phyloP scores from a whole-genome alignment of 1,140 invertebrate species.

The Monochamus saltuarius region DNA sequence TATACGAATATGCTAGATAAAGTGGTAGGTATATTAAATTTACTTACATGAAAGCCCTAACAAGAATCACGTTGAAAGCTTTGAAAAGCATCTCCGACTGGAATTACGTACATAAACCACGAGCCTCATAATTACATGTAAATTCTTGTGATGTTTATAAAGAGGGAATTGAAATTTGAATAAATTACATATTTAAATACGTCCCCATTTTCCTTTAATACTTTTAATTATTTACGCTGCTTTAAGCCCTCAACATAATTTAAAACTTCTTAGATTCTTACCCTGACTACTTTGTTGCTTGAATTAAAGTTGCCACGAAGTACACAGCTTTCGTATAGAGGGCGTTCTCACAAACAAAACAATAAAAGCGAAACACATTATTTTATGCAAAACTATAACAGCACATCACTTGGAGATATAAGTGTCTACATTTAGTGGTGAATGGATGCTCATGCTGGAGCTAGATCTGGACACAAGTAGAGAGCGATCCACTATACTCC shows the following conservation, averaged over 20 bases:
- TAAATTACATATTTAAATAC: slow-evolving; percentile 39
- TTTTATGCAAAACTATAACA: no score
- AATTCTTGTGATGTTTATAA: slow-evolving; percentile 44
- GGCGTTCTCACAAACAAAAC: no score
- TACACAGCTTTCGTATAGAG: no score
- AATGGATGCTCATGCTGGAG: no score
- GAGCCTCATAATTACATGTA: slow-evolving; percentile 43
- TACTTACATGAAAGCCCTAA: slow-evolving; percentile 38
- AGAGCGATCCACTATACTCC: no score
- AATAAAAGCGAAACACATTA: no score
- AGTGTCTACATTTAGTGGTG: no score
- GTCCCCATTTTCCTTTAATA: slow-evolving; percentile 25
- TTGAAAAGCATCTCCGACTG: slow-evolving; percentile 37
- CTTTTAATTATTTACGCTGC: slow-evolving; percentile 31
- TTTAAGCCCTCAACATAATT: slow-evolving; percentile 26
- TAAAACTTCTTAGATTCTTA: slow-evolving; percentile 11
- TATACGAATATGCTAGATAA: slow-evolving; percentile 13
- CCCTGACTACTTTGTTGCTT: no score
- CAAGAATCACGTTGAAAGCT: slow-evolving; percentile 41
- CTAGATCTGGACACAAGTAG: no score
- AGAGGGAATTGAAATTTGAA: slow-evolving; percentile 41
- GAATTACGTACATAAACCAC: slow-evolving; percentile 38
- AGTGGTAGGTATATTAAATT: slow-evolving; percentile 40
- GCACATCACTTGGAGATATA: no score
- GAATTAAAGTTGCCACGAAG: no score